Base-by-base conservation (phyloP, 1,140 invertebrate species). In the Kradibia gibbosae region DNA sequence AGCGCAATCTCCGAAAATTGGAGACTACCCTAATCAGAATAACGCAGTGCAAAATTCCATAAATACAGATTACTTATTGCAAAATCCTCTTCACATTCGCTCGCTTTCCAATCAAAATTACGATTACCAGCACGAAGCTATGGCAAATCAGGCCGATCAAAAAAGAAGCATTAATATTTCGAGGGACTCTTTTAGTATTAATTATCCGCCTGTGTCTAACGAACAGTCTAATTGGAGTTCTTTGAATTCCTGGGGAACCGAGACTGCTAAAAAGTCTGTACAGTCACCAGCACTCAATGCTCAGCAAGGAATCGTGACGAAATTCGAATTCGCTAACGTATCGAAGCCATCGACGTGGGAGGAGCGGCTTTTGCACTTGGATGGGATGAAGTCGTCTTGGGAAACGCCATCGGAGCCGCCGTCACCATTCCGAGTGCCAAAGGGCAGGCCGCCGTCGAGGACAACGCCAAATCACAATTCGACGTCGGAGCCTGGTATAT, bases 401-500 rank as follows among this genome's bases (percentile, higher is more conserved):
- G 88, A 89, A 74, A 57, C 84, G 13, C 79, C 87, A 31, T 39
- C 86, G 25, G 78, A 88, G 83, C 92, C 93, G 82, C 92, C 92
- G 42, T 92, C 92, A 13, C 91, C 94, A 3, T 95, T 95, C 85
- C 90, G 94, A 84, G 93, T 94, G 3, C 94, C 94, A 3, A 94
- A 93, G 87, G 94, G 93, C 4, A 91, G 94, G 85, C 94, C 94
- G 31, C 94, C 94, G 15, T 94, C 94, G 0, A 90, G 93, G 77
- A 93, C 93, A 2, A 85, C 86, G 25, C 85, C 87, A 0, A 88
- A 81, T 82, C 90, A 90, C 42, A 88, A 87, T 71, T 77, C 83
- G 53, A 5, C 50, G 77, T 17, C 83, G 13, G 90, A 89, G 5
- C 7, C 85, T 22, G 86, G 80, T 39, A 84, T 83, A n/a, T 87